A percentile compares a stretch with the other conserved stretches of the same genome.
These are phyloP conservation scores for Drusus annulatus DNA, from an alignment of 1,140 invertebrate species.

Conservation along the genomic window DNA sequence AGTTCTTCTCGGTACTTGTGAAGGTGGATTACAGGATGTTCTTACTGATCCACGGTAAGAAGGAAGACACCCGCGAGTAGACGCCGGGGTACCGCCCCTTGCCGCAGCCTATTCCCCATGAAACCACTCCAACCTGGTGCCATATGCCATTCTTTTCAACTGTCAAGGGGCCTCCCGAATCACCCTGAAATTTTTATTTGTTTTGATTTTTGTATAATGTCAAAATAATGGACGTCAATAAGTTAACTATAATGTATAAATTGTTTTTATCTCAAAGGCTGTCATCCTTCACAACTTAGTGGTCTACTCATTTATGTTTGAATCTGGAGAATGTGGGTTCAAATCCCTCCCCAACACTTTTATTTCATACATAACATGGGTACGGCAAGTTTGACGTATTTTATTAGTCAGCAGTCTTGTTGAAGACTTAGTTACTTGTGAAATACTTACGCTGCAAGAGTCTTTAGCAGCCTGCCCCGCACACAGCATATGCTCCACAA, in stretches of 20 bases:
- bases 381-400: too few relatives aligned
- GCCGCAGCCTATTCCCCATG: slow-evolving; percentile 95
- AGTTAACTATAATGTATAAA: too few relatives aligned
- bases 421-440: too few relatives aligned
- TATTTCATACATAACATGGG: too few relatives aligned
- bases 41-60: slow-evolving; percentile 70
- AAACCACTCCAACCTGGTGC: slow-evolving; percentile 91
- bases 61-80: slow-evolving; percentile 81
- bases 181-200: slow-evolving; percentile 77
- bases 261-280: too few relatives aligned
- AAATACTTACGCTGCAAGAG: slow-evolving; percentile 86
- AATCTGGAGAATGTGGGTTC: too few relatives aligned
- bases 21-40: slow-evolving; percentile 57
- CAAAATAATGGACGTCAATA: too few relatives aligned
- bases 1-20: too few relatives aligned
- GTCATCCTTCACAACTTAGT: too few relatives aligned
- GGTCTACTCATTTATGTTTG: too few relatives aligned
- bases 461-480: slow-evolving; percentile 87
- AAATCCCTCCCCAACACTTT: too few relatives aligned
- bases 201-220: neutral
- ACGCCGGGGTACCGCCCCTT: slow-evolving; percentile 93
- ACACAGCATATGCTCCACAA: slow-evolving; percentile 89
- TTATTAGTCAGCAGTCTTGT: too few relatives aligned
- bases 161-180: slow-evolving; percentile 92
- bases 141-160: slow-evolving; percentile 83